Percentiles rank a stretch among this genome's conserved stretches.
Conservation (phyloP, 1,140 invertebrate species). For the Lepidostoma basale region DNA sequence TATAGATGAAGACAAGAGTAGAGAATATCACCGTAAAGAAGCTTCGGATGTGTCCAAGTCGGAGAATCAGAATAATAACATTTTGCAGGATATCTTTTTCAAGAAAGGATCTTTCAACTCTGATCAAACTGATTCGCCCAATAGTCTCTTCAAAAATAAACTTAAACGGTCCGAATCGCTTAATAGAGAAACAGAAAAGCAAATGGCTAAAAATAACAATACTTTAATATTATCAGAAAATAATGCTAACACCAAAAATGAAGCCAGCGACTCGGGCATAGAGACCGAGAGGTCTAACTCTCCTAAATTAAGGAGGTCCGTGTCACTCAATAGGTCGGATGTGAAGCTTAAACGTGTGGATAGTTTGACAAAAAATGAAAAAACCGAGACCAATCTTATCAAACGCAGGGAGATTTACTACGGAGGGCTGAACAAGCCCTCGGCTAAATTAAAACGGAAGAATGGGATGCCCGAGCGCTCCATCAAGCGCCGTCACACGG, state of each 20-base stretch:
- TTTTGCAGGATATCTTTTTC: constrained; percentile 39
- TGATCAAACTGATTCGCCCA: constrained; percentile 31
- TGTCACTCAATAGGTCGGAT: constrained; percentile 57
- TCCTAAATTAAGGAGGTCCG: constrained; percentile 51
- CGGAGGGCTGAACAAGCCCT: constrained; percentile 56
- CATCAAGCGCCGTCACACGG: constrained; percentile 88
- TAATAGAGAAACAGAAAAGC: constrained; percentile 53
- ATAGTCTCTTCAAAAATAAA: constrained; percentile 43
- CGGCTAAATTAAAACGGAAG: constrained; percentile 73
- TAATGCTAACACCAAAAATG: constrained; percentile 32
- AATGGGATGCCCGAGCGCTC: constrained; percentile 77
- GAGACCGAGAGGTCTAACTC: constrained; percentile 38
- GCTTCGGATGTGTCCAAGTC: constrained; percentile 6
- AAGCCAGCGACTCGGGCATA: constrained; percentile 32
- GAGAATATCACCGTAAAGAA: constrained; percentile 27
- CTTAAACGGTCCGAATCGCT: constrained; percentile 68
- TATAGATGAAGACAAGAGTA: constrained; percentile 28
- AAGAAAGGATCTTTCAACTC: constrained; percentile 36
- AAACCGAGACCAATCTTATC: constrained; percentile 80
- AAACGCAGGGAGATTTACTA: constrained; percentile 69
- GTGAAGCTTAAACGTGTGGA: constrained; percentile 60
- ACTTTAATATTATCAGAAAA: constrained; percentile 38
- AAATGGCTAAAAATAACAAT: constrained; percentile 42
- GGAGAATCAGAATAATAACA: constrained; percentile 31
- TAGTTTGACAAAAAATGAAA: constrained; percentile 77